Percentiles rank a stretch among this genome's conserved stretches.
These are phyloP conservation scores for Montipora sp. DNA, from an alignment of 64 coral and sea anemone species.

Conservation along the genomic window DNA sequence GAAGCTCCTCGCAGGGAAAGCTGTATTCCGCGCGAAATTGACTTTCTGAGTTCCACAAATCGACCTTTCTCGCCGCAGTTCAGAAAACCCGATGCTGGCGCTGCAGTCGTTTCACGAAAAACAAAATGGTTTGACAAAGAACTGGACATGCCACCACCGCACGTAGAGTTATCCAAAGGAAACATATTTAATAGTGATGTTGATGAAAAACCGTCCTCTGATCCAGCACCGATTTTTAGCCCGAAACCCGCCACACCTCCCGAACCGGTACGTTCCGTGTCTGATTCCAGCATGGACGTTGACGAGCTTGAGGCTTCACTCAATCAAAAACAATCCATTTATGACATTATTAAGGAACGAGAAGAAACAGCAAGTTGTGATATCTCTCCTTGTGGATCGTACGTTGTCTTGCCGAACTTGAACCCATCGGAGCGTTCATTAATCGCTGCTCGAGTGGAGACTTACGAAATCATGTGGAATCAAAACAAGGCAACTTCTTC, in stretches of 20 bases:
- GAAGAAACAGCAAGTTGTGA: constrained; percentile 57
- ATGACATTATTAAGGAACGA: constrained; percentile 9
- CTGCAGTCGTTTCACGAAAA: background rate
- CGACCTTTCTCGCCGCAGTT: constrained; percentile 81
- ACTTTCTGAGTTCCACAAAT: constrained; percentile 30
- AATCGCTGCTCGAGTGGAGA: constrained; percentile 45
- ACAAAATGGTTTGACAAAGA: constrained; percentile 44
- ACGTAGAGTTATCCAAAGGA: background rate
- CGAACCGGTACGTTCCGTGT: background rate
- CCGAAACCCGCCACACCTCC: background rate
- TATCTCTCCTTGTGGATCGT: constrained; percentile 65
- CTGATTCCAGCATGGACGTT: background rate
- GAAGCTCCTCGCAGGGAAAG: constrained; percentile 51
- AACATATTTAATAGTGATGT: background rate
- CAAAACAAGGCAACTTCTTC: constrained; percentile 36
- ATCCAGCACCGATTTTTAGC: background rate
- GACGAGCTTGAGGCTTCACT: background rate
- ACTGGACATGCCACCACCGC: background rate
- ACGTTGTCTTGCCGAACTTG: constrained; percentile 74
- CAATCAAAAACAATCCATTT: background rate
- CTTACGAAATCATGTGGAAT: constrained; percentile 13
- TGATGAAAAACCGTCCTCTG: background rate
- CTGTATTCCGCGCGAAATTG: constrained; percentile 20
- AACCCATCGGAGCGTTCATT: constrained; percentile 54
- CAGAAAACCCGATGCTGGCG: background rate